Evolutionary conservation across 2,888 invertebrate genomes (phyloP).

Genomic region (Drosophila yooni): DNA sequence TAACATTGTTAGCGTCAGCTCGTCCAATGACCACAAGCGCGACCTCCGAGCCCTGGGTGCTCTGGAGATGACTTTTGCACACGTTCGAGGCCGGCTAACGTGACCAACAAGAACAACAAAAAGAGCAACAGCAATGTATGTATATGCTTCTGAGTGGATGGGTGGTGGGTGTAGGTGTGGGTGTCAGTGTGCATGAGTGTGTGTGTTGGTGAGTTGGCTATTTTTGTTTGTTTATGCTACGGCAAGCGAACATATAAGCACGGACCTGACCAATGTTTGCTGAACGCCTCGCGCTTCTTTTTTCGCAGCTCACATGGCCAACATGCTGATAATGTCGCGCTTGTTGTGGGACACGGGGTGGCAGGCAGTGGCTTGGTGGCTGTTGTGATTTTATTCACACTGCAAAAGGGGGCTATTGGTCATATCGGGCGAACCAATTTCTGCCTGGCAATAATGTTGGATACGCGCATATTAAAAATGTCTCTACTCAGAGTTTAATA

Average conservation of each 20-base stretch:
- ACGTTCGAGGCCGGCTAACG: slow-evolving; percentile 44
- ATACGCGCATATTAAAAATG: background rate
- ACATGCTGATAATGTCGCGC: slow-evolving; percentile 62
- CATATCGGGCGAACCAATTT: slow-evolving; percentile 41
- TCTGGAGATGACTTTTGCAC: slow-evolving; percentile 45
- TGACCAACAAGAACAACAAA: slow-evolving; percentile 15
- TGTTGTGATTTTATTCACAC: slow-evolving; percentile 50
- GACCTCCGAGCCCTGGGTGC: slow-evolving; percentile 34
- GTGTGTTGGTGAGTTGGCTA: slow-evolving; percentile 46
- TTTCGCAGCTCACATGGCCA: slow-evolving; percentile 17
- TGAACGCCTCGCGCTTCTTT: slow-evolving; percentile 40
- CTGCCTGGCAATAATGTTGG: slow-evolving; percentile 30
- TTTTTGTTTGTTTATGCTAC: slow-evolving; percentile 66
- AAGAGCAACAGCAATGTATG: slow-evolving; percentile 12
- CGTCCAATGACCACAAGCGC: slow-evolving; percentile 54
- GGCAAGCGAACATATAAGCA: slow-evolving; percentile 58
- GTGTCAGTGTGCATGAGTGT: background rate
- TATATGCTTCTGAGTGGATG: background rate
- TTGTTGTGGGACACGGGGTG: slow-evolving; percentile 14
- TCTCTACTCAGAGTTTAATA: background rate
- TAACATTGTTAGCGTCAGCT: slow-evolving; percentile 72
- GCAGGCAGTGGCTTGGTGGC: background rate
- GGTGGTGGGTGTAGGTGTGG: background rate
- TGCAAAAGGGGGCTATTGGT: slow-evolving; percentile 12
- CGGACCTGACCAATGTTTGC: slow-evolving; percentile 54